These are phyloP conservation scores for Pelodiscus sinensis DNA, from an alignment of 2,113 vertebrate species.

Conservation along the genomic window DNA sequence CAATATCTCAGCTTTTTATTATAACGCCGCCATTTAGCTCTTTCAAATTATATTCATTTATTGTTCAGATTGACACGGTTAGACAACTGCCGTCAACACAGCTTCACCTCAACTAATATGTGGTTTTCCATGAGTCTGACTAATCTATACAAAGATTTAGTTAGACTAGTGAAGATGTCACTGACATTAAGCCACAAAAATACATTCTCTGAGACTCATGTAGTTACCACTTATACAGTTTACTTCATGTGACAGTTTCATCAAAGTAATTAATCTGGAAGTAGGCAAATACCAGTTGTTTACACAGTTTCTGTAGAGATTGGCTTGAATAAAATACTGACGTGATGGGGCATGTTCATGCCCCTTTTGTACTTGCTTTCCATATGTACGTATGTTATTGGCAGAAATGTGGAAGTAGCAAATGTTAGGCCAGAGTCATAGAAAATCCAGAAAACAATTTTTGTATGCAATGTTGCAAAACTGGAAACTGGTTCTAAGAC, in stretches of 20 bases:
- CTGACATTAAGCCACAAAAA: conserved; percentile 45
- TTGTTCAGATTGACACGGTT: conserved; percentile 41
- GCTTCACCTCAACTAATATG: conserved; percentile 45
- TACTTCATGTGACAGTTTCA: not conserved
- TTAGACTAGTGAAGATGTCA: conserved; percentile 29
- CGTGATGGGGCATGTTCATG: not conserved
- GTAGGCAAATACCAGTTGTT: not conserved
- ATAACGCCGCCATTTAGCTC: conserved; percentile 52
- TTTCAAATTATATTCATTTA: conserved; percentile 61
- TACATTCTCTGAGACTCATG: conserved; percentile 9
- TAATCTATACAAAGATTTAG: conserved; percentile 35
- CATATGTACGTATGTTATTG: fast-evolving
- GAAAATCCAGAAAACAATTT: conserved; percentile 22
- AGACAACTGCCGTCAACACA: conserved; percentile 50
- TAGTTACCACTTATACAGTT: conserved; percentile 15
- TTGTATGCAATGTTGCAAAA: not conserved
- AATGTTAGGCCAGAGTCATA: not conserved
- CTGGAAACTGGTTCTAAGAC: not conserved
- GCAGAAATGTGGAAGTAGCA: not conserved
- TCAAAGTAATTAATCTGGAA: conserved; percentile 22
- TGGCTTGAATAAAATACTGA: not conserved
- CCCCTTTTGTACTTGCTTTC: not conserved
- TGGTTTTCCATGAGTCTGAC: conserved; percentile 45
- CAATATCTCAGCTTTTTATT: conserved; percentile 19
- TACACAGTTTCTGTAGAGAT: not conserved